Conservation (phyloP, 2,113 vertebrate genomes). For the Tragelaphus buxtoni region DNA sequence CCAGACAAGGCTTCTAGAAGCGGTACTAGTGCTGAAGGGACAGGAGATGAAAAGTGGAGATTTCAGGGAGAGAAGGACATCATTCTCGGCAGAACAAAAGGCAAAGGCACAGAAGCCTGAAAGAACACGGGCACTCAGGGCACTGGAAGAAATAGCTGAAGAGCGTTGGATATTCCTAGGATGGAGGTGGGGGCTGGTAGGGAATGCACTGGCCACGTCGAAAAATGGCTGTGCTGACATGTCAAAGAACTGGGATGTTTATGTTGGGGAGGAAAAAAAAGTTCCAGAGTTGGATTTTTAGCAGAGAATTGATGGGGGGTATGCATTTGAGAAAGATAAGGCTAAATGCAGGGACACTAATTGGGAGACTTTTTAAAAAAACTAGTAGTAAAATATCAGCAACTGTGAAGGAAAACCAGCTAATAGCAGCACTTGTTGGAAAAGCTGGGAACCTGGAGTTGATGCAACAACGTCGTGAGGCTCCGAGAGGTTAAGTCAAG, state of each 20-base stretch:
- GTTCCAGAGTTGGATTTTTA: neutral
- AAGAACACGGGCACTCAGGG: neutral
- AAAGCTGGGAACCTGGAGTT: neutral
- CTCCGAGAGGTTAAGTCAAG: neutral
- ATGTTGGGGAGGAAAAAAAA: neutral
- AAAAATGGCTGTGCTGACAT: neutral
- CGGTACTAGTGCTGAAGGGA: neutral
- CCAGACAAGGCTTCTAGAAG: neutral
- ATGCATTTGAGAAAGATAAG: neutral
- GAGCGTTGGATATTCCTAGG: rapidly evolving
- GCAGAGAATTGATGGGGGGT: neutral
- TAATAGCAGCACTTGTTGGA: neutral
- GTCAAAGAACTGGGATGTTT: neutral
- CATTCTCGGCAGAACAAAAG: neutral
- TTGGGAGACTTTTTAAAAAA: neutral
- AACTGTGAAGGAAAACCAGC: neutral
- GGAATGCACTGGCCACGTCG: neutral
- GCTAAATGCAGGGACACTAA: neutral
- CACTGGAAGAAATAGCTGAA: too few relatives aligned
- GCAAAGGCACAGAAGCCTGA: neutral
- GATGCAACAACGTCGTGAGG: neutral
- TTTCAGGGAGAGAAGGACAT: neutral
- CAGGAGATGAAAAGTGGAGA: too few relatives aligned
- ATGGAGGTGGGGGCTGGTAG: neutral
- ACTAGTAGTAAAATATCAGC: neutral